These are phyloP conservation scores for Metopia argyrocephala DNA, from an alignment of 2,888 invertebrate species.

Conservation along the genomic window DNA sequence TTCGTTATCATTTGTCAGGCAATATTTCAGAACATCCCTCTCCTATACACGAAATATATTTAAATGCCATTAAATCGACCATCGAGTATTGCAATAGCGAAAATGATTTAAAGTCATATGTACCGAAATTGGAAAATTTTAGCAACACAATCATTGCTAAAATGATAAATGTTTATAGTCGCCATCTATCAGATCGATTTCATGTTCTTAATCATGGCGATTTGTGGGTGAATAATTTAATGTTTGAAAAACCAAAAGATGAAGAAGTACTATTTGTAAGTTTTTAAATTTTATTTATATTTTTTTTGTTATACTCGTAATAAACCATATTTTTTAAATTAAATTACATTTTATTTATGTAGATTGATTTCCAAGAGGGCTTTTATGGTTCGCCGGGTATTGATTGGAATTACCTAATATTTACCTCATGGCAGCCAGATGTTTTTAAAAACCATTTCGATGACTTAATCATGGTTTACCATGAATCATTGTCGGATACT, in stretches of 20 bases:
- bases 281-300: background rate
- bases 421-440: conserved; percentile 70
- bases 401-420: conserved; percentile 72
- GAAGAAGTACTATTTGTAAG: conserved; percentile 76
- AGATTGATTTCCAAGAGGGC: conserved; percentile 74
- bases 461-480: conserved; percentile 68
- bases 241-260: conserved; percentile 76
- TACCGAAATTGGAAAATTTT: conserved; percentile 67
- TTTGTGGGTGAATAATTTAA: conserved; percentile 79
- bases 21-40: conserved; percentile 69
- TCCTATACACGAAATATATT: conserved; percentile 70
- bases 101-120: conserved; percentile 67
- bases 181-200: conserved; percentile 70
- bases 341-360: conserved; percentile 1
- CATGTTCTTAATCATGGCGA: conserved; percentile 80
- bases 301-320: background rate
- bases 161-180: conserved; percentile 70
- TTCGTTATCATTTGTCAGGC: conserved; percentile 69
- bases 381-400: conserved; percentile 73
- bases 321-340: background rate
- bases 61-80: conserved; percentile 66
- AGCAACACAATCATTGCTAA: conserved; percentile 68
- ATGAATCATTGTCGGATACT: conserved; percentile 65
- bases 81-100: conserved; percentile 68
- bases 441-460: conserved; percentile 67